These are phyloP conservation scores for Terebella lapidaria DNA, from an alignment of 2,888 invertebrate species.

Conservation along the genomic window DNA sequence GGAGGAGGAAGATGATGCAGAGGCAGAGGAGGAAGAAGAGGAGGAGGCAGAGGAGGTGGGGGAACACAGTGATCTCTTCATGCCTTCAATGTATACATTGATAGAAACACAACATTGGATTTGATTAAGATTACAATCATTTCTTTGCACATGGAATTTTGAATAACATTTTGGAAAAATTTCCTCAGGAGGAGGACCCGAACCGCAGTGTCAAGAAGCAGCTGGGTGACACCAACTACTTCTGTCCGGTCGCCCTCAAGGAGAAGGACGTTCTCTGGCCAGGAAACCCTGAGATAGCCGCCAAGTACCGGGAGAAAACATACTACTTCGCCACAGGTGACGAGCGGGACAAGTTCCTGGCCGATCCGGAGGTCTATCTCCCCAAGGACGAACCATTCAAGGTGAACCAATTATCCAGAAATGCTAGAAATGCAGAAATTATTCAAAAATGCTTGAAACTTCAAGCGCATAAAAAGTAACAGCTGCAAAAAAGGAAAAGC, in stretches of 20 bases:
- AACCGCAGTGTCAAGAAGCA: slow-evolving; percentile 47
- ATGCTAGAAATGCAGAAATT: too few species aligned
- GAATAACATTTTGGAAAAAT: not conserved
- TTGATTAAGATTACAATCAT: not conserved
- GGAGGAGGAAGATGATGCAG: slow-evolving; percentile 48
- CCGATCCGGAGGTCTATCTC: slow-evolving; percentile 40
- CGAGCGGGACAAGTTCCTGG: slow-evolving; percentile 45
- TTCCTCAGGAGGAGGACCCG: slow-evolving; percentile 43
- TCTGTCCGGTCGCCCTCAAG: slow-evolving; percentile 51
- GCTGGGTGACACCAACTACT: slow-evolving; percentile 51
- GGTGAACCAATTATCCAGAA: too few species aligned
- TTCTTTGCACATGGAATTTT: not conserved
- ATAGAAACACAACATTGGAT: too few species aligned
- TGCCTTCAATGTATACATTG: not conserved
- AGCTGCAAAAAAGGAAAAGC: too few species aligned
- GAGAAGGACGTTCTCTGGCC: slow-evolving; percentile 47
- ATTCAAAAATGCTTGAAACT: too few species aligned
- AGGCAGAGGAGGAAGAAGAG: slow-evolving; percentile 42
- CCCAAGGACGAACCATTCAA: slow-evolving; percentile 35
- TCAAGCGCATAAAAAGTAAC: too few species aligned
- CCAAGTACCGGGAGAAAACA: slow-evolving; percentile 47
- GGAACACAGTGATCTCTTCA: not conserved
- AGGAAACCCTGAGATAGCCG: slow-evolving; percentile 49
- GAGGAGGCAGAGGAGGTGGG: slow-evolving; percentile 39
- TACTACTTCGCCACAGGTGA: slow-evolving; percentile 49